Conservation (phyloP, 2,888 invertebrate species). For the Cantharis rufa region DNA sequence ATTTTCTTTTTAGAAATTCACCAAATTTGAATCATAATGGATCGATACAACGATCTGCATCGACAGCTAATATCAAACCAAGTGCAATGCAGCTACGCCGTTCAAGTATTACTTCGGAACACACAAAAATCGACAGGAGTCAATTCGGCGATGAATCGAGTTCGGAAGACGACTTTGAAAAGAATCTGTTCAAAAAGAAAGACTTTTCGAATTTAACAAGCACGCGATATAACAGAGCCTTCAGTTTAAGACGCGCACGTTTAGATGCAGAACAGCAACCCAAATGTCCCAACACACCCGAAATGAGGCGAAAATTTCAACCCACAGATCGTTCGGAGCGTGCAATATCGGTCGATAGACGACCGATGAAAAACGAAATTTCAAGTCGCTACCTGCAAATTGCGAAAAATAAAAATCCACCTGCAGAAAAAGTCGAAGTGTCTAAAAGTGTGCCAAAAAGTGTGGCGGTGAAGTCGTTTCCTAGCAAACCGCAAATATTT, state of each 20-base stretch:
- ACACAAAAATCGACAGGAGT: conserved; percentile 50
- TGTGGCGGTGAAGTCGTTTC: conserved; percentile 44
- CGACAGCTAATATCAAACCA: conserved; percentile 55
- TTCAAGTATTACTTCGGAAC: conserved; percentile 43
- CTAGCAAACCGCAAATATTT: conserved; percentile 52
- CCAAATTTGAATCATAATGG: conserved; percentile 43
- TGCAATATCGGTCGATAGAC: conserved; percentile 54
- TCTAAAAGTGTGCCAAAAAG: conserved; percentile 55
- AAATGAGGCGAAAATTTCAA: conserved; percentile 63
- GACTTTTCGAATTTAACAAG: conserved; percentile 55
- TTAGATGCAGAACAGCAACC: conserved; percentile 59
- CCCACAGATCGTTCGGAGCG: conserved; percentile 45
- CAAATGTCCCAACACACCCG: conserved; percentile 66
- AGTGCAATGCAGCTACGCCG: conserved; percentile 41
- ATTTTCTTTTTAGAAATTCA: conserved; percentile 39
- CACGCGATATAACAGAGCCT: conserved; percentile 74
- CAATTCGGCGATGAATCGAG: conserved; percentile 57
- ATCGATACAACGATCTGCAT: conserved; percentile 56
- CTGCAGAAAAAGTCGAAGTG: conserved; percentile 23
- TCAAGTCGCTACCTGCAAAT: conserved; percentile 53
- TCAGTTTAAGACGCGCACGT: conserved; percentile 68
- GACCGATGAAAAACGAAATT: conserved; percentile 50
- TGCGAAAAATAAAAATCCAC: conserved; percentile 42
- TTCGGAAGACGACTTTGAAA: conserved; percentile 58
- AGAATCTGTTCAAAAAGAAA: conserved; percentile 50